phyloP scores from a whole-genome alignment of 1,140 invertebrate species.

The Cydia amplana region DNA sequence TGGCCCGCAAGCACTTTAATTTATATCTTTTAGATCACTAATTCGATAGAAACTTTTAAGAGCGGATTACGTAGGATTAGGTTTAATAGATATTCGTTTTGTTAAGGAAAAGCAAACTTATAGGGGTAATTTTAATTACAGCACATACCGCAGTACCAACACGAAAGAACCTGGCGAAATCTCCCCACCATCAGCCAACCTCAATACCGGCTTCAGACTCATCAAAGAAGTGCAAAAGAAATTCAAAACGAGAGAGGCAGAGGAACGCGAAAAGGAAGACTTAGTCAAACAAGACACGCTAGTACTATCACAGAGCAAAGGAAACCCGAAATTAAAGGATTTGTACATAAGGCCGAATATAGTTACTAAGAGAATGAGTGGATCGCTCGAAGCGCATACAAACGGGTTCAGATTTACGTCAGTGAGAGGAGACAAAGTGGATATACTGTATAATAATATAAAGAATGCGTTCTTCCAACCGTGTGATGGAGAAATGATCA shows the following conservation, averaged over 20 bases:
- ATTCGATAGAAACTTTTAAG: too few relatives aligned
- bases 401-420: slow-evolving; percentile 99
- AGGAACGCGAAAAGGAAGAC: slow-evolving; percentile 99
- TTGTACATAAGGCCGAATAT: slow-evolving; percentile 99
- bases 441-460: slow-evolving; percentile 99
- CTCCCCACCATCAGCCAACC: slow-evolving; percentile 95
- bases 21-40: too few relatives aligned
- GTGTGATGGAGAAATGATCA: slow-evolving; percentile 99
- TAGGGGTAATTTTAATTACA: slow-evolving; percentile 61
- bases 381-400: slow-evolving; percentile 95
- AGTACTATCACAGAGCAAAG: slow-evolving; percentile 96
- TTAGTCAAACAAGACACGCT: slow-evolving; percentile 99
- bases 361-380: slow-evolving; percentile 98
- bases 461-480: slow-evolving; percentile 99
- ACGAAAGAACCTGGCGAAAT: slow-evolving; percentile 98
- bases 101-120: neutral
- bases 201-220: slow-evolving; percentile 97
- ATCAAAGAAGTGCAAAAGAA: slow-evolving; percentile 99
- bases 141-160: slow-evolving; percentile 98
- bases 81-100: too few relatives aligned
- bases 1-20: too few relatives aligned
- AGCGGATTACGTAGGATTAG: too few relatives aligned
- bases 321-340: slow-evolving; percentile 99
- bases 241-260: slow-evolving; percentile 98
- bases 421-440: slow-evolving; percentile 98